Conservation (phyloP, 2,888 invertebrate species). For the Clanis bilineata region DNA sequence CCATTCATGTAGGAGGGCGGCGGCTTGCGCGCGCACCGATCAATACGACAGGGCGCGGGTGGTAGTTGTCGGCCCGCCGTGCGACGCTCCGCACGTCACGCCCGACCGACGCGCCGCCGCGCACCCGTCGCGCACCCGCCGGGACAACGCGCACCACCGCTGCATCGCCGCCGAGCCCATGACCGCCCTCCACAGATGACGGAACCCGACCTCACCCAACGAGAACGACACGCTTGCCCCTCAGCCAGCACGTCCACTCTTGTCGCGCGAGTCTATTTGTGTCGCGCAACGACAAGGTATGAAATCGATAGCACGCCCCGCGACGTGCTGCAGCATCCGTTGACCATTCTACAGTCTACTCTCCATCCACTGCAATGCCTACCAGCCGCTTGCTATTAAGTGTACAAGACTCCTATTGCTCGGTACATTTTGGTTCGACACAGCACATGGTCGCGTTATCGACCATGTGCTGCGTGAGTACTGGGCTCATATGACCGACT, state of each 20-base stretch:
- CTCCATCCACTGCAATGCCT: not conserved
- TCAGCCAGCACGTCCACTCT: constrained; percentile 59
- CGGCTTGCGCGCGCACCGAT: constrained; percentile 73
- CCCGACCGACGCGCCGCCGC: constrained; percentile 41
- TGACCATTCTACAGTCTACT: constrained; percentile 18
- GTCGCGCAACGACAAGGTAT: constrained; percentile 65
- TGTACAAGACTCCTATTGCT: not conserved
- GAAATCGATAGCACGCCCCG: constrained; percentile 60
- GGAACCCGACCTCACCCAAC: constrained; percentile 75
- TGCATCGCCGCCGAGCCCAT: constrained; percentile 58
- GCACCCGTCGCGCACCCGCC: constrained; percentile 39
- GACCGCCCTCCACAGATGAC: constrained; percentile 80
- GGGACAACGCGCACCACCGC: constrained; percentile 32
- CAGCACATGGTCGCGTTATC: not conserved
- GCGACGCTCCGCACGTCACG: constrained; percentile 59
- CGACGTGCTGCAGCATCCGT: constrained; percentile 49
- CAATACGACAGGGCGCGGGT: constrained; percentile 55
- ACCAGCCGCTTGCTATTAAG: not conserved
- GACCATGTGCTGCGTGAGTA: constrained; percentile 3
- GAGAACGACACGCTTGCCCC: constrained; percentile 58
- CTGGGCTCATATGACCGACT: not conserved
- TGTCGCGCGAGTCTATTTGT: constrained; percentile 47
- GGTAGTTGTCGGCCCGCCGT: constrained; percentile 73
- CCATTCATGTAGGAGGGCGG: constrained; percentile 73
- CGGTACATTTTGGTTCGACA: not conserved